phyloP scores from a whole-genome alignment of 2,888 invertebrate genomes.

The Thecophora atra region DNA sequence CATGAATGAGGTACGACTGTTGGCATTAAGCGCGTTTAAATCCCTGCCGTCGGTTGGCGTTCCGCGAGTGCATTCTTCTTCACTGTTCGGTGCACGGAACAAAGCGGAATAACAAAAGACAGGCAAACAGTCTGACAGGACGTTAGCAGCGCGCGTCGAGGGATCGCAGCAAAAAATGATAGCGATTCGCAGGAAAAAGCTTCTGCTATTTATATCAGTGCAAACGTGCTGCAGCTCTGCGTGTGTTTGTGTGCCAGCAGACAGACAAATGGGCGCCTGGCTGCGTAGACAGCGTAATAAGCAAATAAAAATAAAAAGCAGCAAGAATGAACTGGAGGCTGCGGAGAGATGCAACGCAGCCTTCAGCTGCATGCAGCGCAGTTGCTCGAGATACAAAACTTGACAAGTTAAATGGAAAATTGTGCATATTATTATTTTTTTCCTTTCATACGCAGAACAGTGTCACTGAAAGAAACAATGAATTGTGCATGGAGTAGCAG shows the following conservation, averaged over 20 bases:
- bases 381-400: constrained; percentile 14
- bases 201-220: constrained; percentile 17
- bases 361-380: background rate
- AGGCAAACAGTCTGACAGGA: background rate
- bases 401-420: background rate
- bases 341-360: background rate
- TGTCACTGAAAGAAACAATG: background rate
- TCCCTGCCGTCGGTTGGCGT: background rate
- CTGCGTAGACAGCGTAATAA: constrained; percentile 26
- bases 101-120: background rate
- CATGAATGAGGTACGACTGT: too few relatives aligned
- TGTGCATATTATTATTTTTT: background rate
- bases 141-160: background rate
- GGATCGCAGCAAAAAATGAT: constrained; percentile 15
- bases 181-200: constrained; percentile 17
- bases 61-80: constrained; percentile 13
- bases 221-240: constrained; percentile 7
- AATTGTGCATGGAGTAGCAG: background rate
- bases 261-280: constrained; percentile 28
- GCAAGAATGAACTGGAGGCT: background rate
- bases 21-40: background rate
- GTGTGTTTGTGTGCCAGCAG: constrained; percentile 18
- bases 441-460: background rate
- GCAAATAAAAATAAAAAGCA: constrained; percentile 1
- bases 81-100: constrained; percentile 18